A percentile compares a stretch with the other conserved stretches of the same genome.
phyloP scores from a whole-genome alignment of 2,888 invertebrate species.

The Nudaria mundana region DNA sequence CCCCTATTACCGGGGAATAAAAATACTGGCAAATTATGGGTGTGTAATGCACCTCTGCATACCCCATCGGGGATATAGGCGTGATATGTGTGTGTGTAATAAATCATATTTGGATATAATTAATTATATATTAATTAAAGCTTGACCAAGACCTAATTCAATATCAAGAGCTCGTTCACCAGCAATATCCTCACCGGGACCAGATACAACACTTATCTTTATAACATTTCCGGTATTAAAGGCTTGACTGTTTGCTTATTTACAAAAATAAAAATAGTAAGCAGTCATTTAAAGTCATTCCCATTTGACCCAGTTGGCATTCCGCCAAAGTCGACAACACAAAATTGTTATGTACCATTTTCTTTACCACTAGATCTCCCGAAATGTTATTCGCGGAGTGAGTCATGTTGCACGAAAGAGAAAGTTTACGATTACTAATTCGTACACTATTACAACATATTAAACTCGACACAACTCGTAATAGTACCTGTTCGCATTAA shows the following conservation, averaged over 20 bases:
- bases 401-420: slow-evolving; percentile 20
- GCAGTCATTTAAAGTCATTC: slow-evolving; percentile 42
- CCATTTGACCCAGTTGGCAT: slow-evolving; percentile 66
- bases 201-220: no score
- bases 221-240: no score
- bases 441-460: slow-evolving; percentile 15
- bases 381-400: slow-evolving; percentile 23
- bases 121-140: no score
- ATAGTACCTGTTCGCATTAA: slow-evolving; percentile 1
- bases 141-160: no score
- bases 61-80: no score
- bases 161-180: no score
- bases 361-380: slow-evolving; percentile 31
- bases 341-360: slow-evolving; percentile 40
- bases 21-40: no score
- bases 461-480: slow-evolving; percentile 4
- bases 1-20: no score
- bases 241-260: not conserved
- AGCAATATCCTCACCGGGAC: no score
- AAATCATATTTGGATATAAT: no score
- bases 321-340: slow-evolving; percentile 54
- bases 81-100: no score
- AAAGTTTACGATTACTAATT: slow-evolving; percentile 17
- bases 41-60: no score
- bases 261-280: slow-evolving; percentile 30